Evolutionary conservation across 2,113 vertebrate species (phyloP).

Genomic region (Egretta garzetta): DNA sequence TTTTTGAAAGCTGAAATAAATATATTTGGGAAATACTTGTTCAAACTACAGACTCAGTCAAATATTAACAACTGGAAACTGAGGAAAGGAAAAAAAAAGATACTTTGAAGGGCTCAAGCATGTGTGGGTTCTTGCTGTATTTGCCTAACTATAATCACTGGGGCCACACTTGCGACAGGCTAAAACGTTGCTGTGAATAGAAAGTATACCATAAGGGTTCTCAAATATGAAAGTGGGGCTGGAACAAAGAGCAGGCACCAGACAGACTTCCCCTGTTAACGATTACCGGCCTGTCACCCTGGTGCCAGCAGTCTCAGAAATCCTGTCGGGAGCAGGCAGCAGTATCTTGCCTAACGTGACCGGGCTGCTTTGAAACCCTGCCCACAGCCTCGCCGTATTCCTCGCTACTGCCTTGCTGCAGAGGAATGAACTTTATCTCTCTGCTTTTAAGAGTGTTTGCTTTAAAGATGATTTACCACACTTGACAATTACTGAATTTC

Average conservation of each 20-base stretch:
- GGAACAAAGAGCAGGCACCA: constrained; percentile 75
- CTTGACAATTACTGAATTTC: constrained; percentile 68
- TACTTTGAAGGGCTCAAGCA: constrained; percentile 49
- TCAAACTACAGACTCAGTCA: constrained; percentile 58
- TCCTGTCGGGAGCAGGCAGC: constrained; percentile 31
- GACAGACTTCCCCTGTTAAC: constrained; percentile 78
- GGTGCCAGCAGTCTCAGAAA: constrained; percentile 77
- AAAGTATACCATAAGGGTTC: constrained; percentile 71
- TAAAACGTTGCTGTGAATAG: constrained; percentile 61
- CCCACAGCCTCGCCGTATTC: constrained; percentile 32
- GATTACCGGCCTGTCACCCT: constrained; percentile 72
- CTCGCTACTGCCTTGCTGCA: constrained; percentile 13
- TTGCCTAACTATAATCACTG: constrained; percentile 50
- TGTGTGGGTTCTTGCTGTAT: constrained; percentile 43
- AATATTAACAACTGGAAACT: constrained; percentile 55
- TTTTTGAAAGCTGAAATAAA: constrained; percentile 51
- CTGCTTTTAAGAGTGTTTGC: constrained; percentile 69
- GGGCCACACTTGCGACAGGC: constrained; percentile 52
- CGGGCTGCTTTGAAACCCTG: constrained; percentile 71
- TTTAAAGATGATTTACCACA: constrained; percentile 73
- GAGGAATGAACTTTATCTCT: constrained; percentile 71
- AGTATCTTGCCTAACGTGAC: constrained; percentile 30
- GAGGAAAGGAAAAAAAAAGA: neutral
- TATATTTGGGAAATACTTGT: constrained; percentile 69
- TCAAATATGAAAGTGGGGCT: constrained; percentile 71